Evolutionary conservation across 2,888 invertebrate species (phyloP).

Genomic region (Tetragonula carbonaria): DNA sequence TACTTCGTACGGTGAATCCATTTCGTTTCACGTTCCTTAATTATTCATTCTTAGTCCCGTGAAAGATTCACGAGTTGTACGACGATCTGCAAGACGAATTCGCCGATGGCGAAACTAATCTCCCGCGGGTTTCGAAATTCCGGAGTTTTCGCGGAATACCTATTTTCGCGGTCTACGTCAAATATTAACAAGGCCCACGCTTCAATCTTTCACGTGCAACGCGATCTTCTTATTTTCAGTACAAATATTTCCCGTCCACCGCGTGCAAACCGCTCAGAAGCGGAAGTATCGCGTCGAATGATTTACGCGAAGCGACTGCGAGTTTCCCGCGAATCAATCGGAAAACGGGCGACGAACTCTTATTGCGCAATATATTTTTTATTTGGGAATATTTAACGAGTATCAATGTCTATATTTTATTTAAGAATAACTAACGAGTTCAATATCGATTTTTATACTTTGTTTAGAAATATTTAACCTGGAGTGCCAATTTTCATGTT

Average conservation of each 20-base stretch:
- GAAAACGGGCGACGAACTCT: neutral
- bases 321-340: neutral
- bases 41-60: neutral
- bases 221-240: slow-evolving; percentile 37
- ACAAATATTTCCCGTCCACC: slow-evolving; percentile 49
- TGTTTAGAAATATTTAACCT: no score
- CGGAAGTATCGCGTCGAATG: slow-evolving; percentile 27
- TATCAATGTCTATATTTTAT: no score
- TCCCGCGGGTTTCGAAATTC: neutral
- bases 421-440: no score
- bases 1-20: neutral
- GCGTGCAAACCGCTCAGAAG: neutral
- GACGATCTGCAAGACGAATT: neutral
- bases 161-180: slow-evolving; percentile 46
- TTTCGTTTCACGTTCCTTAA: neutral
- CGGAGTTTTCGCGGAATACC: neutral
- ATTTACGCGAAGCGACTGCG: slow-evolving; percentile 27
- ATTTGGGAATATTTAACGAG: no score
- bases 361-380: no score
- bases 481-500: no score
- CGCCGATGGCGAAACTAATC: neutral
- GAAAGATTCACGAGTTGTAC: neutral
- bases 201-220: slow-evolving; percentile 29
- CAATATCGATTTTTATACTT: no score
- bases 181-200: slow-evolving; percentile 3